Evolutionary conservation across 2,797 vertebrate genomes (phyloP).

Genomic region (Tadarida brasiliensis): DNA sequence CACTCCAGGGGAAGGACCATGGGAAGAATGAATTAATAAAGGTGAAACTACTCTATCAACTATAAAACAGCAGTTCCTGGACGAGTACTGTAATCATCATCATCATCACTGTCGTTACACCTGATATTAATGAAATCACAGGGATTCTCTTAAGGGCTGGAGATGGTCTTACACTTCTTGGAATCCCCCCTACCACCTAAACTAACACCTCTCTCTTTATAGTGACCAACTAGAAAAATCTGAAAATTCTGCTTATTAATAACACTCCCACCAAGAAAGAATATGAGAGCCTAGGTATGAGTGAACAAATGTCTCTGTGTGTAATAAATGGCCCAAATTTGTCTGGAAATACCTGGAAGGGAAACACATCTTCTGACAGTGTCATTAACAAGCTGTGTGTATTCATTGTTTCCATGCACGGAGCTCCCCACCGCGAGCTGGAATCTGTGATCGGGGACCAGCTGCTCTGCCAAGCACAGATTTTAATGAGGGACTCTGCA

Average conservation of each 20-base stretch:
- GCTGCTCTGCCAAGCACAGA: conserved; percentile 45
- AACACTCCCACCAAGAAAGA: conserved; percentile 43
- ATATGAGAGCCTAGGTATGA: conserved; percentile 26
- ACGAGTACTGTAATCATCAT: background rate
- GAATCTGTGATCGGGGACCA: conserved; percentile 70
- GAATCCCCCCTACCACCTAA: background rate
- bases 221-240: background rate
- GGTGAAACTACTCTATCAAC: background rate
- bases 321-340: background rate
- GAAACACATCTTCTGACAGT: conserved; percentile 57
- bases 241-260: conserved; percentile 70
- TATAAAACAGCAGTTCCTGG: background rate
- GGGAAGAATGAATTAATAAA: background rate
- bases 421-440: background rate
- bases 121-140: background rate
- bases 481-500: conserved; percentile 74
- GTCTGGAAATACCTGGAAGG: conserved; percentile 57
- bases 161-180: background rate
- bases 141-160: background rate
- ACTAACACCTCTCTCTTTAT: conserved; percentile 1
- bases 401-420: background rate
- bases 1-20: background rate
- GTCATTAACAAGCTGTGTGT: conserved; percentile 63
- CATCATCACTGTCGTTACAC: background rate
- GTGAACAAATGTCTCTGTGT: conserved; percentile 52